Evolutionary conservation across 2,797 vertebrate genomes (phyloP).

Genomic region (Rhinatrema bivittatum): DNA sequence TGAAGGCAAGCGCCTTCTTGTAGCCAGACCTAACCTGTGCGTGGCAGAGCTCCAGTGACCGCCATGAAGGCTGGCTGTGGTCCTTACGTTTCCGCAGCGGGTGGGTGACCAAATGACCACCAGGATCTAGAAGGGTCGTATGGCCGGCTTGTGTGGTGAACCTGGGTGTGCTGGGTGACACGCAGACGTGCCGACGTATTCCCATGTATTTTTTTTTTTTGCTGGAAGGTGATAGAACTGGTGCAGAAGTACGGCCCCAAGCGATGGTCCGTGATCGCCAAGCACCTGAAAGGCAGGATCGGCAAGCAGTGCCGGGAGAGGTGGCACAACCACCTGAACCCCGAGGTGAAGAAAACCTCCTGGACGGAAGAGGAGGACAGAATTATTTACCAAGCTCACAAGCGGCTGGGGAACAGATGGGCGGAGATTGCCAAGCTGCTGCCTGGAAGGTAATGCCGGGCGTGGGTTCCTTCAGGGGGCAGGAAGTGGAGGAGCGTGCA

Average conservation of each 20-base stretch:
- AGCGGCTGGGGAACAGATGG: constrained; percentile 98
- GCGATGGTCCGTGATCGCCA: constrained; percentile 97
- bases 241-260: constrained; percentile 98
- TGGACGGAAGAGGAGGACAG: constrained; percentile 98
- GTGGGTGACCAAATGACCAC: too few species aligned
- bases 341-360: constrained; percentile 98
- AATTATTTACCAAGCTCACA: constrained; percentile 97
- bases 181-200: too few species aligned
- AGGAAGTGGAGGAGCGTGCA: too few species aligned
- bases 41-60: too few species aligned
- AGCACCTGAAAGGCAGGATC: constrained; percentile 96
- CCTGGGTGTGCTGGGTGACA: too few species aligned
- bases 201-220: constrained; percentile 27
- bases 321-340: constrained; percentile 99
- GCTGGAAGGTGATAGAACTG: constrained; percentile 89
- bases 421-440: constrained; percentile 97
- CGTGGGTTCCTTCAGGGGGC: too few species aligned
- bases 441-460: constrained; percentile 87
- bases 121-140: too few species aligned
- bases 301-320: constrained; percentile 97
- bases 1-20: too few species aligned
- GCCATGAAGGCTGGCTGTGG: too few species aligned
- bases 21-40: too few species aligned
- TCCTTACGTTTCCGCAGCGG: too few species aligned
- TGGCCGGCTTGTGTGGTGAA: too few species aligned